A percentile compares a stretch with the other conserved stretches of the same genome.
phyloP scores from a whole-genome alignment of 2,113 vertebrate species.

The Perca fluviatilis region DNA sequence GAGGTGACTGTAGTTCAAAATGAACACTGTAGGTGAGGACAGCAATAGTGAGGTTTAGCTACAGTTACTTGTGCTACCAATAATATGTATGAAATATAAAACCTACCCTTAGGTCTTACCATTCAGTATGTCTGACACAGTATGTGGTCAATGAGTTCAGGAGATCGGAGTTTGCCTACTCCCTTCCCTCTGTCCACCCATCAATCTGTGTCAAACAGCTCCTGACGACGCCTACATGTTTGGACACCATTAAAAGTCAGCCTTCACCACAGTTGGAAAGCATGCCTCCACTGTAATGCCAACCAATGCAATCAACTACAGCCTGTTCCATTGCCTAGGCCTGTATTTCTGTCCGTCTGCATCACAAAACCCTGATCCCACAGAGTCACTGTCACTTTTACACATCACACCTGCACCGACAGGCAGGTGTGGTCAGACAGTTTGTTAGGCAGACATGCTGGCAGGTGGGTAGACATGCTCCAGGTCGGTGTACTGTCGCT shows the following conservation, averaged over 20 bases:
- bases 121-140: background rate
- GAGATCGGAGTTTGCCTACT: background rate
- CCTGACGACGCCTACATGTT: constrained; percentile 32
- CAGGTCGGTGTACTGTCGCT: background rate
- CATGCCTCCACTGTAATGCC: constrained; percentile 8
- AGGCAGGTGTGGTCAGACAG: constrained; percentile 1
- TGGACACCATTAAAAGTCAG: constrained; percentile 42
- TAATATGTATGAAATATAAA: background rate
- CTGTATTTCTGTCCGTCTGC: background rate
- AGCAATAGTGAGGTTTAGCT: too few species aligned
- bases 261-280: constrained; percentile 18
- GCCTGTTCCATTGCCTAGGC: background rate
- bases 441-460: background rate
- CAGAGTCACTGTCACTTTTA: constrained; percentile 5
- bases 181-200: background rate
- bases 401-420: constrained; percentile 1
- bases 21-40: background rate
- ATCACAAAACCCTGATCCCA: background rate
- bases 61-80: background rate
- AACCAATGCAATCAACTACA: constrained; percentile 29
- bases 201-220: background rate
- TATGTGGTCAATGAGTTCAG: background rate
- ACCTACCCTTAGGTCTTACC: background rate
- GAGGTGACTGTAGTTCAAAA: background rate
- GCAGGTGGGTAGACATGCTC: constrained; percentile 21